Percentiles rank a stretch among this genome's conserved stretches.
Evolutionary conservation across 2,888 invertebrate species (phyloP).

Genomic region (Synanthedon tipuliformis): DNA sequence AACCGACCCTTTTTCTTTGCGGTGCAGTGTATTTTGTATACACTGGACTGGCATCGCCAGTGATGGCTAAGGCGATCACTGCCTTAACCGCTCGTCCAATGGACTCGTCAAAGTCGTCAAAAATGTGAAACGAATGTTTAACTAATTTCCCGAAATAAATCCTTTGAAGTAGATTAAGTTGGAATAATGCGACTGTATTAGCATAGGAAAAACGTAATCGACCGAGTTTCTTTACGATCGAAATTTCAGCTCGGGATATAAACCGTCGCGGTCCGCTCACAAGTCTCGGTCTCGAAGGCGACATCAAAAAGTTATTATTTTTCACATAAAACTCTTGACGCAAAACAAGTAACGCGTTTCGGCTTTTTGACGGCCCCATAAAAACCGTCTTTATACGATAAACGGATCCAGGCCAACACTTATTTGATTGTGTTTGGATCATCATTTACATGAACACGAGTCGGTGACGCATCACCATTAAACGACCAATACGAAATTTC

Average conservation of each 20-base stretch:
- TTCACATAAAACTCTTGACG: constrained; percentile 47
- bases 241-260: constrained; percentile 18
- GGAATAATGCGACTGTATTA: not conserved
- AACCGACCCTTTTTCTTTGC: no score
- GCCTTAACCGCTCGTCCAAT: no score
- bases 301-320: constrained; percentile 57
- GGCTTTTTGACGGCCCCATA: constrained; percentile 31
- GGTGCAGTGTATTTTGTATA: no score
- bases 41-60: no score
- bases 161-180: no score
- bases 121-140: no score
- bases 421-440: not conserved
- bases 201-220: not conserved
- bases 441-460: not conserved
- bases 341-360: constrained; percentile 40
- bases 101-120: no score
- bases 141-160: no score
- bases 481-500: not conserved
- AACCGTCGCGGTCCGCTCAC: constrained; percentile 22
- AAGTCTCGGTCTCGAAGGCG: constrained; percentile 17
- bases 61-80: no score
- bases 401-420: constrained; percentile 3
- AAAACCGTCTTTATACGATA: constrained; percentile 22
- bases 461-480: not conserved
- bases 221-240: constrained; percentile 24